Evolutionary conservation across 2,797 vertebrate species (phyloP), one percentile per base, ranked within the genome.

Genomic region (Sebastes taczanowskii): DNA sequence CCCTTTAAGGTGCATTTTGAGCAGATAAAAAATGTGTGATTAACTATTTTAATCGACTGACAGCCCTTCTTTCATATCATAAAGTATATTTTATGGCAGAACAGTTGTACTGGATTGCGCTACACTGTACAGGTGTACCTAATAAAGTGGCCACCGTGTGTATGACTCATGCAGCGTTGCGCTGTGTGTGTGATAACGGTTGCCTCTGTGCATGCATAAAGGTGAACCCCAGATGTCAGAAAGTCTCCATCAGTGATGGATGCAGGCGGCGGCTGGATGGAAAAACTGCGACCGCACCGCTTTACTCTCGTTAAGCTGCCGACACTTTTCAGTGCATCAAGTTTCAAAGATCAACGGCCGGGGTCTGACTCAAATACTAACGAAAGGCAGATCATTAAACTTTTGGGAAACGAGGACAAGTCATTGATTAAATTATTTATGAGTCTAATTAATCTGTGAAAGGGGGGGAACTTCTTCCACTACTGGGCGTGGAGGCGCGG

Each of bases 391-490:
- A 88, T 92, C 94, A 92, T 95, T 95, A 93, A 94, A 95, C 88
- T 91, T 94, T 93, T 80, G 80, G 89, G 86, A 91, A 89, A 93
- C 67, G 88, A 90, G 89, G 89, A 92, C 87, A 87, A 82, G 91
- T 80, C 89, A 92, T 93, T 93, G 93, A 95, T 95, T 95, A 72
- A 86, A 89, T 89, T 89, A 88, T 95, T 93, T 94, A 95, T 91
- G 91, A 83, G 88, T 61, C 85, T 92, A 94, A 95, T 95, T 94
- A 92, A 95, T 95, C 92, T 90, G 75, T 82, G 74, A 63, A 81
- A 38, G 81, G 83, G 90, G 89, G 56, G 53, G 82, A 49, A 85
- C 77, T 79, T 88, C 71, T 88, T 85, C 80, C 77, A 75, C 81
- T 46, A 61, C 30, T 27, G 81, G 90, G 80, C 87, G 80, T 76